Conservation (phyloP, 2,797 vertebrate genomes). For the Oceanodroma leucorhoa region DNA sequence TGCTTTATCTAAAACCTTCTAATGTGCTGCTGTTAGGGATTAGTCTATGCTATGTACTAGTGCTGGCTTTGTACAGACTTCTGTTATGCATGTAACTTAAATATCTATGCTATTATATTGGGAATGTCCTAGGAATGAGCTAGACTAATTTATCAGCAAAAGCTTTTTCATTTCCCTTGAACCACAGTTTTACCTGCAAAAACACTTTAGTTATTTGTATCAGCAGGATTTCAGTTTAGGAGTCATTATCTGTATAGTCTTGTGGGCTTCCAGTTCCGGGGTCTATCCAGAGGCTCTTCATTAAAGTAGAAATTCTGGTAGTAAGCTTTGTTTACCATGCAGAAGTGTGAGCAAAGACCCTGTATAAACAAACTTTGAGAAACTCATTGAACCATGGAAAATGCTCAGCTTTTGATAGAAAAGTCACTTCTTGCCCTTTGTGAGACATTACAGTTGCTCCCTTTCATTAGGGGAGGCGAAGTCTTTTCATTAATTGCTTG, state of each 20-base stretch:
- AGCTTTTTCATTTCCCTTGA: not conserved
- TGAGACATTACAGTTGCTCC: not conserved
- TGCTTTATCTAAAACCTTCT: not conserved
- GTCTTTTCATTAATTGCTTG: not conserved
- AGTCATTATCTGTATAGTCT: not conserved
- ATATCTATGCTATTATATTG: not conserved
- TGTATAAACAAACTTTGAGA: not conserved
- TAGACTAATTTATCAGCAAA: not conserved
- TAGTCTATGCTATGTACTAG: not conserved
- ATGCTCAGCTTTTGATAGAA: not conserved
- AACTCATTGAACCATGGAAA: not conserved
- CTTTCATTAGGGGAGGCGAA: not conserved
- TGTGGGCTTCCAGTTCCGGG: not conserved
- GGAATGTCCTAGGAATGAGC: not conserved
- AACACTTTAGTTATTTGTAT: not conserved
- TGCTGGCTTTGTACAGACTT: not conserved
- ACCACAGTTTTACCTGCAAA: not conserved
- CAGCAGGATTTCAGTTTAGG: not conserved
- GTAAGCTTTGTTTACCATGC: not conserved
- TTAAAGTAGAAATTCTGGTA: not conserved
- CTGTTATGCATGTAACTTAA: rapidly evolving
- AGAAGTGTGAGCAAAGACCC: not conserved
- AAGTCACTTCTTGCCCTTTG: not conserved
- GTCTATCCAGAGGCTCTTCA: not conserved
- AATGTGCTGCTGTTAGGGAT: not conserved